A percentile compares a stretch with the other conserved stretches of the same genome.
Evolutionary conservation across 2,113 vertebrate genomes (phyloP).

Genomic region (Zosterops lateralis): DNA sequence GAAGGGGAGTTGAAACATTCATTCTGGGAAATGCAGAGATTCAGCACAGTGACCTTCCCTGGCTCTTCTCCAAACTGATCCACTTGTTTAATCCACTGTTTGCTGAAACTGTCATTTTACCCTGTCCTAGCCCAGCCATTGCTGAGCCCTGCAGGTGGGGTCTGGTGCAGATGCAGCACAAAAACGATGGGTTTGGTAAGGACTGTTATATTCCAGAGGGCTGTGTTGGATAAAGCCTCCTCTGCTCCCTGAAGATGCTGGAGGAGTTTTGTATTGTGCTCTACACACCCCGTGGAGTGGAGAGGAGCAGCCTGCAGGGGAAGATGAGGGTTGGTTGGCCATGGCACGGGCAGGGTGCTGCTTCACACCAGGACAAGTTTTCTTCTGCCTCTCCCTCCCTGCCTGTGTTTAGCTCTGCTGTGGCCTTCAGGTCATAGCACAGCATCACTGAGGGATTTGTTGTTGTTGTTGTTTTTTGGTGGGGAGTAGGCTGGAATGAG

Average conservation of each 20-base stretch:
- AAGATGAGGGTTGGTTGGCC: fast-evolving
- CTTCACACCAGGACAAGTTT: fast-evolving
- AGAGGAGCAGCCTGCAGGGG: not conserved
- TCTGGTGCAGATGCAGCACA: not conserved
- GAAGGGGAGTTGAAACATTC: not conserved
- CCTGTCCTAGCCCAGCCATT: not conserved
- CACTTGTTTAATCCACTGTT: not conserved
- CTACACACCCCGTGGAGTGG: not conserved
- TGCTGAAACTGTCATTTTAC: not conserved
- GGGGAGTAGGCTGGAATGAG: not conserved
- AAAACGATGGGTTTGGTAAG: not conserved
- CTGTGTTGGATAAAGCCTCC: not conserved
- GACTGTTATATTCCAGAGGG: not conserved
- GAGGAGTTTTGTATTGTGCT: not conserved
- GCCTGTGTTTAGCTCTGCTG: not conserved
- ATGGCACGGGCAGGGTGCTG: not conserved
- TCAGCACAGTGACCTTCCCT: not conserved
- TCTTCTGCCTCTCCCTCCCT: not conserved
- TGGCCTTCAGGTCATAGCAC: not conserved
- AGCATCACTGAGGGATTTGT: not conserved
- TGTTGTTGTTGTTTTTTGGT: not conserved
- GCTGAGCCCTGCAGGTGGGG: not conserved
- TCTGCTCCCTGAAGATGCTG: not conserved
- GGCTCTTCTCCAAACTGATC: not conserved
- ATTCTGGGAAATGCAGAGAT: not conserved